Evolutionary conservation across 2,797 vertebrate species (phyloP).

Genomic region (Nannoperca australis): DNA sequence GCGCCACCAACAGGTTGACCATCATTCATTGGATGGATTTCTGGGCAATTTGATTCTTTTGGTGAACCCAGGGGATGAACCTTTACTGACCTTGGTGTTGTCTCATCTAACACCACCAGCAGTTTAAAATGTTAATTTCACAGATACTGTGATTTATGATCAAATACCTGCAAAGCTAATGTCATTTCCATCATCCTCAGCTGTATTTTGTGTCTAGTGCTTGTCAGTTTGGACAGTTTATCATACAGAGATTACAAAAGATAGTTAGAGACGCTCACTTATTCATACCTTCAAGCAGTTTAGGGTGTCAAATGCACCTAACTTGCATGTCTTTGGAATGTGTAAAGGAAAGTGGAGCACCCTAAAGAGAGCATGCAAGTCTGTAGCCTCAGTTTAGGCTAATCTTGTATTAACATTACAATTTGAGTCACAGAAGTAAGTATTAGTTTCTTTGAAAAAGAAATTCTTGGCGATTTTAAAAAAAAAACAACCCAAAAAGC

Average conservation of each 20-base stretch:
- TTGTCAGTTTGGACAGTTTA: slow-evolving; percentile 25
- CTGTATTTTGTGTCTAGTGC: neutral
- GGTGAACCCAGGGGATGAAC: neutral
- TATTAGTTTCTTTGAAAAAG: slow-evolving; percentile 15
- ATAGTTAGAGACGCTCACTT: slow-evolving; percentile 21
- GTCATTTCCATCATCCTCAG: neutral
- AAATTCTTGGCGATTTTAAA: neutral
- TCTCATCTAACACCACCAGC: neutral
- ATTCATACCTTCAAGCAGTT: slow-evolving; percentile 41
- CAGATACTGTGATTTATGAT: neutral
- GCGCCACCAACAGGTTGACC: neutral
- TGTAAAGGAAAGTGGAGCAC: slow-evolving; percentile 33
- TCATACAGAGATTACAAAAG: slow-evolving; percentile 18
- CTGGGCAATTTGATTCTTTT: neutral
- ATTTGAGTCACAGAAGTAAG: slow-evolving; percentile 4
- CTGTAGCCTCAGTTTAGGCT: slow-evolving; percentile 4
- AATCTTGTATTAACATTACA: neutral
- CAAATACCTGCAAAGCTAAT: neutral
- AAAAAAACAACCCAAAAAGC: neutral
- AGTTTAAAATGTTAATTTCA: neutral
- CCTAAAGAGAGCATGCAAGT: slow-evolving; percentile 26
- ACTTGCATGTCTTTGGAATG: slow-evolving; percentile 41
- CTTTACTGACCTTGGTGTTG: neutral
- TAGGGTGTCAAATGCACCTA: slow-evolving; percentile 52
- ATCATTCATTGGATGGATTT: neutral